Conservation (phyloP, 1,140 invertebrate species). For the Bombus superbus region DNA sequence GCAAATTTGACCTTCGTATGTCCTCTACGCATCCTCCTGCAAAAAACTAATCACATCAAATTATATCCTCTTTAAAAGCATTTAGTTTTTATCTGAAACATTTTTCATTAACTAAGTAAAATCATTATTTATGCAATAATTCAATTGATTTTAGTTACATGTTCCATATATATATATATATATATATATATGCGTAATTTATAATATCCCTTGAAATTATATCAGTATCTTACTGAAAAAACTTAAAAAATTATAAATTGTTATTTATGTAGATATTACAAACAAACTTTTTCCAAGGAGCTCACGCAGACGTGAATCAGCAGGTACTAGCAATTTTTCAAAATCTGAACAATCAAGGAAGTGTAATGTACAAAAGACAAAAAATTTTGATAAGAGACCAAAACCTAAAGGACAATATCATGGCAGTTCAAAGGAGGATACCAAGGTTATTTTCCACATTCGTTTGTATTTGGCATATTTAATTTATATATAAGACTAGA, state of each 20-base stretch:
- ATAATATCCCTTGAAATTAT: too few species aligned
- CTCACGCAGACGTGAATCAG: conserved; percentile 86
- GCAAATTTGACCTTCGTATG: too few species aligned
- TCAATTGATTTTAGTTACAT: too few species aligned
- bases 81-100: too few species aligned
- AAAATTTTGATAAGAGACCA: conserved; percentile 89
- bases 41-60: too few species aligned
- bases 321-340: conserved; percentile 80
- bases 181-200: too few species aligned
- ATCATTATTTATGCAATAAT: too few species aligned
- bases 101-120: too few species aligned
- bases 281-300: conserved; percentile 86
- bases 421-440: conserved; percentile 88
- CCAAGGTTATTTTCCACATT: conserved; percentile 83
- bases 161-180: too few species aligned
- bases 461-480: neutral
- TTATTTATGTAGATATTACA: conserved; percentile 82
- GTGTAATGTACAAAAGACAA: conserved; percentile 85
- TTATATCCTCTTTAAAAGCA: too few species aligned
- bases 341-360: conserved; percentile 86
- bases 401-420: conserved; percentile 87
- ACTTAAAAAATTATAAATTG: neutral
- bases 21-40: too few species aligned
- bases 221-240: neutral
- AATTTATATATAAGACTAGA: conserved; percentile 7